Evolutionary conservation across 2,888 invertebrate species (phyloP), one percentile per base, ranked within the genome.

Genomic region (Rosalia funebris): DNA sequence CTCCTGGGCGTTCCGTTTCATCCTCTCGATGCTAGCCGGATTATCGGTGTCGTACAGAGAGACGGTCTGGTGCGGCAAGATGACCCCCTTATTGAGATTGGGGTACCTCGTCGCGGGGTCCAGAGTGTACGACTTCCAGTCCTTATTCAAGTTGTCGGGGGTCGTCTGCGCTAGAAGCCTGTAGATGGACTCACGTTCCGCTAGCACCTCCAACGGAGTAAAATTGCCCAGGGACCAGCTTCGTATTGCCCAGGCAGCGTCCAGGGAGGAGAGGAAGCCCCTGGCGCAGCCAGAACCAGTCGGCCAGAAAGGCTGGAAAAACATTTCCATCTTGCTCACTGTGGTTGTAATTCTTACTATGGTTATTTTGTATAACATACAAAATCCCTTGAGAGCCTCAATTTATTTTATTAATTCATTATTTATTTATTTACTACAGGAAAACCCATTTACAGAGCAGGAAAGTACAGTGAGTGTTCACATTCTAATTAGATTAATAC

Each of bases 221-320:
- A 85, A 81, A 54, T 83, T 79, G 0, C 87, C 87, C 39, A 85
- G 83, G 0, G 91, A 89, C 92, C 95, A 96, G 57, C 91, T 73
- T 69, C 93, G 88, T 59, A 98, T 90, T 65, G 95, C 93, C 96
- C 98, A 99, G 10, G 95, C 95, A 0, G 97, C 93, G 84, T 99
- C 98, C 81, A 98, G 87, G 1, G 95, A 94, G 14, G 96, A 95
- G 1, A 99, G 86, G 81, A 98, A 98, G 10, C 98, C 98, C 56
- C 98, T 87, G 0, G 98, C 98, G 83, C 97, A 97, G 0, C 99
- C 99, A 1, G 97, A 97, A 0, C 99, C 99, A 0, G 97, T 98
- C 2, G 98, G 99, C 98, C 99, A 99, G 82, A 99, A 99, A 0
- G 95, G 95, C 87, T 88, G 72, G 1, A 82, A 81, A 61, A 57